Evolutionary conservation across 2,113 vertebrate genomes (phyloP).

Genomic region (Eudorcas thomsonii): DNA sequence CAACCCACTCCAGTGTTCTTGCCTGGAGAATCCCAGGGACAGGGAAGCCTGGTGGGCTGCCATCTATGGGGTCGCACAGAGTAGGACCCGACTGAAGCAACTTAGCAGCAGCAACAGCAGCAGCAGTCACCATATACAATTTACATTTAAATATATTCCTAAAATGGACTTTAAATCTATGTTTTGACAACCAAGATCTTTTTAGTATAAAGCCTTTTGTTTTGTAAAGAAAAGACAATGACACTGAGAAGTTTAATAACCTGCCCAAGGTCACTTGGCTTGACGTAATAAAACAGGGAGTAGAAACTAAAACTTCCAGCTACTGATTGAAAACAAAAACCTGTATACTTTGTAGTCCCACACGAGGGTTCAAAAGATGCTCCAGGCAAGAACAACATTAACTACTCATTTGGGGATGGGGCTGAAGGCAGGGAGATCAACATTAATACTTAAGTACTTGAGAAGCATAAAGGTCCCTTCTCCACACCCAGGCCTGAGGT

Average conservation of each 20-base stretch:
- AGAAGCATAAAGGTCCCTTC: no score
- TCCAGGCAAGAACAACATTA: neutral
- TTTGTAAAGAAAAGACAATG: neutral
- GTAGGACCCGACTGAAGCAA: rapidly evolving
- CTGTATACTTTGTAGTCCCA: neutral
- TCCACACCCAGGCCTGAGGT: neutral
- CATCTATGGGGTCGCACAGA: no score
- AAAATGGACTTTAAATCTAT: neutral
- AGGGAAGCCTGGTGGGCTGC: rapidly evolving
- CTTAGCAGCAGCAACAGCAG: no score
- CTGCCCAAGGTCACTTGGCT: neutral
- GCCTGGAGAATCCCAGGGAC: no score
- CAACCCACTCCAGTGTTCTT: no score
- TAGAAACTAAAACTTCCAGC: neutral
- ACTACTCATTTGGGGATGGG: neutral
- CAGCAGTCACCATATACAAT: neutral
- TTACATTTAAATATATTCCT: neutral
- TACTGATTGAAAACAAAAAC: neutral
- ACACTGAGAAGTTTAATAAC: neutral
- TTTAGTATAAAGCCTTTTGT: neutral
- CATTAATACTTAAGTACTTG: neutral
- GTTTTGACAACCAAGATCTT: neutral
- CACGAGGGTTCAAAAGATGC: neutral
- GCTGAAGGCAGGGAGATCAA: neutral
- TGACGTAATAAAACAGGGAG: neutral